Base-by-base conservation (phyloP, 2,113 vertebrate species). In the Callithrix jacchus region DNA sequence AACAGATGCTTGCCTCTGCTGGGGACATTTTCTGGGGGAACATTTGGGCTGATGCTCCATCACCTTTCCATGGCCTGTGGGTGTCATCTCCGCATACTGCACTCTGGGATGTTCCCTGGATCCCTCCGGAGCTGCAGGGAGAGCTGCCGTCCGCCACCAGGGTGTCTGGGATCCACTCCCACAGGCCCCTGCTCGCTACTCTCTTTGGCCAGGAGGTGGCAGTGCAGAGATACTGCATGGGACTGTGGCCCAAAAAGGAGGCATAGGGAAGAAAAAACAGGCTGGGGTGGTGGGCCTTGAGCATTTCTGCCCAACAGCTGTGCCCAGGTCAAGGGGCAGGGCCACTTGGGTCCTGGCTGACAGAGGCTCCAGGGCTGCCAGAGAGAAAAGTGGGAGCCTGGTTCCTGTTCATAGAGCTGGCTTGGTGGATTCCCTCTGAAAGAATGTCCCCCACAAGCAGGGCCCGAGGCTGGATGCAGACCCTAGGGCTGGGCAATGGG, bases 121-220 rank as follows among this genome's bases (percentile, higher is more conserved):
- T 89, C 68, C 35, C 49, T 16, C 8, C 1, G 74, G 61, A 86
- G 87, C 70, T 42, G 20, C 1, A 0, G 47, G 35, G 14, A 8
- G 45, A 35, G 70, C n/a, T 4, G 49, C 42, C 42, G 3, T 71
- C 35, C 1, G 77, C n/a, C 56, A 66, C 49, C n/a, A 1, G 21
- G 89, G 23, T 37, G 0, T 9, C 17, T 3, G 37, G 18, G 25
- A 54, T n/a, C 18, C 8, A 32, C 58, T 49, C 58, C 76, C 82
- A 45, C 0, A 47, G 77, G 49, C 40, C 74, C 66, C 35, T 71
- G 93, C n/a, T 68, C 0, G 0, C 37, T 89, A 10, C 93, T 68
- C 2, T 25, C 52, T 81, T 40, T 90, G 97, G 91, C 97, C 96
- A 97, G 97, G 40, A 95, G 97, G 80, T 96, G 97, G 97, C 96